Evolutionary conservation across 1,140 invertebrate genomes (phyloP).

Genomic region (Macrostomum lignano): DNA sequence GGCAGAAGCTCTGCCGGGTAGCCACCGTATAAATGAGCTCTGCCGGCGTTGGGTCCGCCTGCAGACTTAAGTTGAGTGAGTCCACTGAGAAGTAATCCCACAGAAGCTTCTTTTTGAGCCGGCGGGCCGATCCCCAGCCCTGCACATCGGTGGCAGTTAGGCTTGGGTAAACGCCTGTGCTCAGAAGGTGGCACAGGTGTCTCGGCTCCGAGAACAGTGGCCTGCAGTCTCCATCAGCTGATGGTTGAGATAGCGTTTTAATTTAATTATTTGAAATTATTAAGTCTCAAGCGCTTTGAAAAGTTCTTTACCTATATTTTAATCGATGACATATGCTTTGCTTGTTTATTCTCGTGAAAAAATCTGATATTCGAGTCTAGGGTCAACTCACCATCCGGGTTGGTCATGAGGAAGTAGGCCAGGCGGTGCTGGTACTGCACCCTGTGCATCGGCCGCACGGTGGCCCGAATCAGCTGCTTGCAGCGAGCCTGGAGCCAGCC

Average conservation of each 20-base stretch:
- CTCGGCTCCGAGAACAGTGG: constrained; percentile 12
- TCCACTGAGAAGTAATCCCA: constrained; percentile 22
- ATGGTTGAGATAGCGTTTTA: neutral
- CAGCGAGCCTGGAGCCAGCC: constrained; percentile 19
- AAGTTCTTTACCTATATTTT: neutral
- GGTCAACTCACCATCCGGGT: constrained; percentile 17
- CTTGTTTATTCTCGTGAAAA: neutral
- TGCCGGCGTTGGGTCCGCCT: constrained; percentile 18
- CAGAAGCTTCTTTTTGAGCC: constrained; percentile 23
- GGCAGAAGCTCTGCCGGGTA: constrained; percentile 15
- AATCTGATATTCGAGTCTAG: constrained; percentile 1
- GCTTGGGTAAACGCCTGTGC: constrained; percentile 21
- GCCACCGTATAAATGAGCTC: constrained; percentile 20
- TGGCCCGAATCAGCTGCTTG: constrained; percentile 13
- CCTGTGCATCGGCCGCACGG: constrained; percentile 14
- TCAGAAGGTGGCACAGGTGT: constrained; percentile 18
- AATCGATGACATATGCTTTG: neutral
- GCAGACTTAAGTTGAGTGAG: constrained; percentile 21
- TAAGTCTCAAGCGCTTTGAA: neutral
- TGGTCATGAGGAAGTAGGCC: constrained; percentile 18
- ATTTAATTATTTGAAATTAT: neutral
- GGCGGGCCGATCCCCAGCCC: constrained; percentile 16
- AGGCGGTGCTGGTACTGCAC: constrained; percentile 20
- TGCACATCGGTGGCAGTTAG: constrained; percentile 21
- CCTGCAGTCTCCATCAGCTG: constrained; percentile 6